Evolutionary conservation across 2,797 vertebrate species (phyloP), one percentile per base, ranked within the genome.

Genomic region (Phalanger gymnotis): DNA sequence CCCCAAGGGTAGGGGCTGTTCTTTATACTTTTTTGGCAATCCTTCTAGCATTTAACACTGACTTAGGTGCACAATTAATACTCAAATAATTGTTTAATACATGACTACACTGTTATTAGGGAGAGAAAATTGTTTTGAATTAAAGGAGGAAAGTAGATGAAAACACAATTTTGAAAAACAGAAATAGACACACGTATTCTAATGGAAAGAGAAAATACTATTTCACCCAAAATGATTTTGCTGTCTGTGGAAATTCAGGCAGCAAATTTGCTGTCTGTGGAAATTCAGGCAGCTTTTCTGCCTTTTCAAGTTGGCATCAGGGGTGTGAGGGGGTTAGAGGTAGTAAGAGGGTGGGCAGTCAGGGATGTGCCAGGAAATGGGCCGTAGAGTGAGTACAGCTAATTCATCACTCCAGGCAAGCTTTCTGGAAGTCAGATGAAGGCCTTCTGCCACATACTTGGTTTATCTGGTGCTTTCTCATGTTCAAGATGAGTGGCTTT

Each of bases 401-500:
- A 30, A 13, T 54, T 91, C 40, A 1, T 25, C 12, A n/a, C 55
- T 94, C 54, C 73, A 16, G 58, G 66, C 56, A 30, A 89, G 94
- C 91, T 93, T 90, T 54, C 90, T 66, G 95, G 61, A 57, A 92
- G 93, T 90, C n/a, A 90, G 93, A 93, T 40, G 96, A 91, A 5
- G 25, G 40, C 73, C 31, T 91, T 91, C 95, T 58, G 95, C 95
- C 87, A 92, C 53, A 93, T 61, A 55, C 90, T 95, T 22, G 54
- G 90, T 57, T 94, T 47, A 22, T 94, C 90, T 54, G 96, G 89
- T 58, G 51, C 31, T 4, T 94, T 96, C 94, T 90, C 89, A 13
- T 66, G 54, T 73, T 54, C 57, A 94, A 73, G 90, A 81, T 30
- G 1, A 66, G 93, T 40, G 96, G 95, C 95, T 96, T 96, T 93